Evolutionary conservation across 2,797 vertebrate genomes (phyloP), one percentile per base, ranked within the genome.

Genomic region (Salarias fasciatus): DNA sequence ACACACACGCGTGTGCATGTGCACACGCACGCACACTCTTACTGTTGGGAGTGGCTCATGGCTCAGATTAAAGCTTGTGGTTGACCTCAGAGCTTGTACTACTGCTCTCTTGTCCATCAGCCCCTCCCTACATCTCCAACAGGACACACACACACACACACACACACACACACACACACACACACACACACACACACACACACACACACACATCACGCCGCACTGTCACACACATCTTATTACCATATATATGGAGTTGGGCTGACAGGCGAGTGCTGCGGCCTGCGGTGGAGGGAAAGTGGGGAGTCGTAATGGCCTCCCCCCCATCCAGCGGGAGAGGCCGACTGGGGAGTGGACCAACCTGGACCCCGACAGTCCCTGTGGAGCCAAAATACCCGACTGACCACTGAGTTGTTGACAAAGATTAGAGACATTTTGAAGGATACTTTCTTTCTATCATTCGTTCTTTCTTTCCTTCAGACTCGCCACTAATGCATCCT

Each of bases 41-140:
- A 44, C 12, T 2, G 2, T n/a, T 5, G 4, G 28, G 67, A 56
- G 46, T 1, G 38, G 35, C 52, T 64, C 48, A 42, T 38, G 44
- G 37, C 11, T 46, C 18, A 60, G 60, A 69, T 65, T 73, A 66
- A 79, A 77, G 66, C 45, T 60, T 29, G 45, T 14, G 9, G 14
- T 50, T 93, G 94, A 24, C 18, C 18, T 24, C 2, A 18, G 67
- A 69, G 54, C 48, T 90, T 88, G 86, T 90, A 91, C 91, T 91
- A 62, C 90, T 89, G 91, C 91, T 90, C 93, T 90, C 87, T 87
- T 85, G 92, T 89, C 92, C 92, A 94, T 93, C 91, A 89, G 91
- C 90, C 90, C 92, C 87, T 90, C 91, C 90, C 88, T 85, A 88
- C 88, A 91, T 88, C 91, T 92, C 88, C 90, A 91, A 90, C 65